Conservation (phyloP, 2,113 vertebrate genomes). For the Shinisaurus crocodilurus region DNA sequence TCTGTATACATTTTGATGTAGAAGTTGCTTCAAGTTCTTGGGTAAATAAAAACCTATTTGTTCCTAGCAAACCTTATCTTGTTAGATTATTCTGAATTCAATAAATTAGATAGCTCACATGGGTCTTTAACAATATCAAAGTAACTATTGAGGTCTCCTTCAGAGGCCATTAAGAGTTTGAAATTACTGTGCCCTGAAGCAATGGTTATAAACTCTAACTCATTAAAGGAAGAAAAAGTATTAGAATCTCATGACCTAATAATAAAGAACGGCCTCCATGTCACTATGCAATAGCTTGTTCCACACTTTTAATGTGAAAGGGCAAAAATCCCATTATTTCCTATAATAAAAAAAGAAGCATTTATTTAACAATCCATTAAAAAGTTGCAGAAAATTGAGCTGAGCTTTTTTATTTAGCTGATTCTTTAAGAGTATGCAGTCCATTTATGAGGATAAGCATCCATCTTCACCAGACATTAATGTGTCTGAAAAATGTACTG, state of each 20-base stretch:
- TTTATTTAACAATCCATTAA: conserved; percentile 38
- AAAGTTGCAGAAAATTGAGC: conserved; percentile 41
- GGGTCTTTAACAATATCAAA: conserved; percentile 9
- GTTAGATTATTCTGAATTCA: background rate
- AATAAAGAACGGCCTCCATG: conserved; percentile 15
- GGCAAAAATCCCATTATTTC: conserved; percentile 42
- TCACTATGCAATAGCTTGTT: conserved; percentile 40
- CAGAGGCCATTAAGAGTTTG: background rate
- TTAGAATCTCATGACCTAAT: conserved; percentile 45
- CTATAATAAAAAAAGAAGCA: conserved; percentile 3
- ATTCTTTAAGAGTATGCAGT: conserved; percentile 9
- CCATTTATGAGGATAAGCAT: conserved; percentile 21
- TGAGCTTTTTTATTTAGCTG: conserved; percentile 20
- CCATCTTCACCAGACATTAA: background rate
- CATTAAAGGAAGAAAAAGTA: conserved; percentile 41
- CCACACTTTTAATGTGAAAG: conserved; percentile 22
- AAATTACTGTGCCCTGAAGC: conserved; percentile 22
- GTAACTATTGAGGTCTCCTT: conserved; percentile 30
- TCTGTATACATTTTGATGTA: conserved; percentile 34
- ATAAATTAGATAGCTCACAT: background rate
- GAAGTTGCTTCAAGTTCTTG: conserved; percentile 46
- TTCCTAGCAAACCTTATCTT: conserved; percentile 45
- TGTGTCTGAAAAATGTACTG: background rate
- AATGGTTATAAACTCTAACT: conserved; percentile 30
- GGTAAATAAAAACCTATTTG: conserved; percentile 49